phyloP scores from a whole-genome alignment of 2,113 vertebrate genomes.

The Phrynosoma platyrhinos region DNA sequence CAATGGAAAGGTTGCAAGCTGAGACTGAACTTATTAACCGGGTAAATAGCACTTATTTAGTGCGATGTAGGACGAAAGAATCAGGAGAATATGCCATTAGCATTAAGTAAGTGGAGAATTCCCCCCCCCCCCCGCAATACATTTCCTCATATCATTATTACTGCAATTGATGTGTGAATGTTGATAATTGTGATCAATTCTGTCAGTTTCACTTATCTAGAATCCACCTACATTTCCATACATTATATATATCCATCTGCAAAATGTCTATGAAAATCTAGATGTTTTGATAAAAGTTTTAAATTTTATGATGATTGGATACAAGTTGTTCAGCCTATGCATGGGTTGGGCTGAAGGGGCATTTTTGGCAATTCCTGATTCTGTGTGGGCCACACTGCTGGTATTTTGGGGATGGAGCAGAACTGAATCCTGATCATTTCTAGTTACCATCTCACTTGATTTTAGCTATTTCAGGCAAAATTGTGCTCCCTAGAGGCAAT shows the following conservation, averaged over 20 bases:
- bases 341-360: too few species aligned
- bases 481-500: too few species aligned
- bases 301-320: too few species aligned
- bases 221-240: neutral
- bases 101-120: conserved; percentile 90
- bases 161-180: conserved; percentile 21
- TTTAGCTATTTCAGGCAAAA: too few species aligned
- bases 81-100: conserved; percentile 95
- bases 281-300: neutral
- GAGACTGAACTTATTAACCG: conserved; percentile 92
- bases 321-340: too few species aligned
- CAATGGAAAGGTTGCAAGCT: conserved; percentile 93
- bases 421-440: too few species aligned
- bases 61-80: conserved; percentile 93
- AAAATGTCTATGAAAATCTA: neutral
- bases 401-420: too few species aligned
- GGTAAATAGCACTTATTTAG: conserved; percentile 95
- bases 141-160: conserved; percentile 52
- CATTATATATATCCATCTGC: neutral
- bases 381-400: too few species aligned
- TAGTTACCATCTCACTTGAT: too few species aligned
- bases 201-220: conserved; percentile 13
- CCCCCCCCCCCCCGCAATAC: conserved; percentile 47
- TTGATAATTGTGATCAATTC: conserved; percentile 42
- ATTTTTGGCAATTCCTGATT: too few species aligned